A percentile compares a stretch with the other conserved stretches of the same genome.
Evolutionary conservation across 2,113 vertebrate genomes (phyloP).

Genomic region (Ammospiza nelsoni): DNA sequence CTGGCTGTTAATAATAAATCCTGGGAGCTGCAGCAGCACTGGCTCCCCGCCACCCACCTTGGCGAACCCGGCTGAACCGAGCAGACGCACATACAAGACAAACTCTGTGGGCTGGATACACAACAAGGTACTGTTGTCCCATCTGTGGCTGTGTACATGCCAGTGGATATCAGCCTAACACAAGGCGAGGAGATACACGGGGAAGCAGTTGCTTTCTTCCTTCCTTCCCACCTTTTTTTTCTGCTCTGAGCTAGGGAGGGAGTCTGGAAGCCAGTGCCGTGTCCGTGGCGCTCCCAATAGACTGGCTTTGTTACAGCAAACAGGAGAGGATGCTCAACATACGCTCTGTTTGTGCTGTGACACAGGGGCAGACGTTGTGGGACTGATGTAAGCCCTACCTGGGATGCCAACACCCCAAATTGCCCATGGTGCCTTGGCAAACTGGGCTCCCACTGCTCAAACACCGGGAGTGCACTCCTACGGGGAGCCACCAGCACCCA

Average conservation of each 20-base stretch:
- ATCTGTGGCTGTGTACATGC: conserved; percentile 40
- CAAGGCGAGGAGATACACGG: neutral
- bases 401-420: neutral
- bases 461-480: rapidly evolving
- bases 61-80: neutral
- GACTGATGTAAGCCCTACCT: neutral
- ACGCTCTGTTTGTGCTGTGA: neutral
- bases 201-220: neutral
- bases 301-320: neutral
- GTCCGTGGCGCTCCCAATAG: neutral
- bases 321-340: conserved; percentile 1
- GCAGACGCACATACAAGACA: conserved; percentile 21
- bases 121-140: conserved; percentile 53
- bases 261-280: neutral
- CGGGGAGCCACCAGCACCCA: neutral
- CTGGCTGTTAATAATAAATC: conserved; percentile 31
- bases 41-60: conserved; percentile 28
- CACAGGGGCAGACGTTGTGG: neutral
- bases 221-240: neutral
- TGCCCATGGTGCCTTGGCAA: rapidly evolving
- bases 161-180: conserved; percentile 46
- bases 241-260: neutral
- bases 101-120: conserved; percentile 18
- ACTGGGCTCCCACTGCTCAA: rapidly evolving
- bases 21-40: neutral